phyloP scores from a whole-genome alignment of 2,797 vertebrate species.

The Mormyrops boulengeri region DNA sequence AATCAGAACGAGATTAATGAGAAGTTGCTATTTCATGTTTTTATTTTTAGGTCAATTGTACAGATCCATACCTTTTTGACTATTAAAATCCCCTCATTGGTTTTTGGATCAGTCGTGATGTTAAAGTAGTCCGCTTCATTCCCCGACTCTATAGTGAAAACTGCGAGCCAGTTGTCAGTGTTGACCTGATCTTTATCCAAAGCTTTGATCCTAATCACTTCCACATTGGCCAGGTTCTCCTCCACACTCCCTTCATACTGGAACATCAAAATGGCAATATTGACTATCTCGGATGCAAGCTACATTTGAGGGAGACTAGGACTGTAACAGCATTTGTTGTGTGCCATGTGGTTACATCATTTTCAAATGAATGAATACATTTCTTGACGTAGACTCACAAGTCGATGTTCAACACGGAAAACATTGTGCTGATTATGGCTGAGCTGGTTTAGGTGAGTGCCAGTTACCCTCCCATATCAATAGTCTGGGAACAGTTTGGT shows the following conservation, averaged over 20 bases:
- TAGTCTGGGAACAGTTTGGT: neutral
- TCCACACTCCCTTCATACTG: slow-evolving; percentile 74
- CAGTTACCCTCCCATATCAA: neutral
- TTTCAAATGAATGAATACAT: neutral
- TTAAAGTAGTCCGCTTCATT: slow-evolving; percentile 83
- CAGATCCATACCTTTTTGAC: slow-evolving; percentile 72
- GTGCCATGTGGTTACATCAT: neutral
- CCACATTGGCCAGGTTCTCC: slow-evolving; percentile 74
- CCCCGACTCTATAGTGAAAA: slow-evolving; percentile 74
- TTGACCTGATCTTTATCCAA: slow-evolving; percentile 70
- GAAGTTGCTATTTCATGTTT: neutral
- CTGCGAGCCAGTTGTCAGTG: slow-evolving; percentile 80
- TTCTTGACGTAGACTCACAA: neutral
- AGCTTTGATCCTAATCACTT: slow-evolving; percentile 74
- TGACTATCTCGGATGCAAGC: neutral
- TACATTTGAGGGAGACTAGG: neutral
- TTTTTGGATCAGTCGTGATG: slow-evolving; percentile 73
- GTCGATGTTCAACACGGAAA: neutral
- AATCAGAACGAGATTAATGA: neutral
- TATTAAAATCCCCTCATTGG: slow-evolving; percentile 81
- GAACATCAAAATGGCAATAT: slow-evolving; percentile 11
- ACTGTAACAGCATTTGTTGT: neutral
- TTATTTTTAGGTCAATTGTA: neutral
- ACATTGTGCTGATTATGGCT: neutral
- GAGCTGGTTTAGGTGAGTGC: neutral